Evolutionary conservation across 1,140 invertebrate species (phyloP), one percentile per base, ranked within the genome.

Genomic region (Plodia interpunctella): DNA sequence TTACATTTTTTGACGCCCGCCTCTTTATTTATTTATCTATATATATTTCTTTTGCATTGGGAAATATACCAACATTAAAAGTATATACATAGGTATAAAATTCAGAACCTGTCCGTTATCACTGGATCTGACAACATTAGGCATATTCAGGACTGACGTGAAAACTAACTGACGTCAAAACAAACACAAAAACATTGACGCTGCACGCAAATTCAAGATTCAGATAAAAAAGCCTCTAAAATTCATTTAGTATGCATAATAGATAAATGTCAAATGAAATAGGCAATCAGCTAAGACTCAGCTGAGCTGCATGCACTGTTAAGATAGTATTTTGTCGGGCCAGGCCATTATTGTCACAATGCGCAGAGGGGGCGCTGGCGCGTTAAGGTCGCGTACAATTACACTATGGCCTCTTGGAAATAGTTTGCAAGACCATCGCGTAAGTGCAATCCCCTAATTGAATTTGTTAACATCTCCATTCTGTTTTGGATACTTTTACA

Each of bases 241-340:
- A 25, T 3, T 25, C 2, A 25, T 25, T 25, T 25, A 2, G 2
- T 25, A 6, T 3, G 21, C 32, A 9, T 35, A 35, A 13, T 35
- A 35, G 13, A 35, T 9, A 35, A 11, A 35, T 35, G 13, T 35
- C 13, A 35, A 44, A 44, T 44, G n/a, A 15, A 44, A 44, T 44
- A 10, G 38, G 38, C 38, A 44, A 44, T 44, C 38, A 44, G 38
- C n/a, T 15, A n/a, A 17, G 38, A 15, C 38, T 44, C 38, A 44
- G 38, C 38, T 44, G 38, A 44, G 38, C 13, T 13, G 38, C 13
- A n/a, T 44, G 15, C 38, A 15, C 38, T 44, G 38, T 44, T 44
- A 44, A 44, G 38, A 44, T 44, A 44, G 38, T 44, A 44, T 44
- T 44, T 44, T 17, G 38, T 44, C 38, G n/a, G 38, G 13, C n/a